These are phyloP conservation scores for Neotoma lepida DNA, from an alignment of 2,113 vertebrate species.

Conservation along the genomic window DNA sequence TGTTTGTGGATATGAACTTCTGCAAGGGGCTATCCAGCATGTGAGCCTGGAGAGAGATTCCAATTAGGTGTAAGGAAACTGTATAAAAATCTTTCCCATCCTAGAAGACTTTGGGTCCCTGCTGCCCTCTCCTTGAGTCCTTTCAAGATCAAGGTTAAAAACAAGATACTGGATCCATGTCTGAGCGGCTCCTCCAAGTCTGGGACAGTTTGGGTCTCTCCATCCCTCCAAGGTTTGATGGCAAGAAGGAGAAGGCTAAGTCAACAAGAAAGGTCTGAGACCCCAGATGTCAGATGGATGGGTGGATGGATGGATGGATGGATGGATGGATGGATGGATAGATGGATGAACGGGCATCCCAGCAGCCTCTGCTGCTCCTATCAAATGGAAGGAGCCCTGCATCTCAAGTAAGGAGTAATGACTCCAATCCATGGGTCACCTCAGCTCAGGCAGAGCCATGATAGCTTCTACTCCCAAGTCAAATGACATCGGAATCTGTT, in stretches of 20 bases:
- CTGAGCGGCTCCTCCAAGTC: background rate
- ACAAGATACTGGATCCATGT: background rate
- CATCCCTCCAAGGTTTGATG: background rate
- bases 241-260: background rate
- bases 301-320: background rate
- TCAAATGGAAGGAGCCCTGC: background rate
- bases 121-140: background rate
- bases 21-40: background rate
- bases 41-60: background rate
- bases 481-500: background rate
- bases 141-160: background rate
- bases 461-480: conserved; percentile 4
- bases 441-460: background rate
- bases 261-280: background rate
- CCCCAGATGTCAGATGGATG: background rate
- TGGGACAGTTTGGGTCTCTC: background rate
- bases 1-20: no score
- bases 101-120: background rate
- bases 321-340: background rate
- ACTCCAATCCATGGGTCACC: background rate
- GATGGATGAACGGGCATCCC: accelerated
- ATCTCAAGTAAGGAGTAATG: background rate
- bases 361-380: background rate
- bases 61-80: background rate
- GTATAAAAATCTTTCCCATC: background rate